Percentiles rank a stretch among this genome's conserved stretches.
These are phyloP conservation scores for Bucorvus abyssinicus DNA, from an alignment of 2,797 vertebrate genomes.

Conservation along the genomic window DNA sequence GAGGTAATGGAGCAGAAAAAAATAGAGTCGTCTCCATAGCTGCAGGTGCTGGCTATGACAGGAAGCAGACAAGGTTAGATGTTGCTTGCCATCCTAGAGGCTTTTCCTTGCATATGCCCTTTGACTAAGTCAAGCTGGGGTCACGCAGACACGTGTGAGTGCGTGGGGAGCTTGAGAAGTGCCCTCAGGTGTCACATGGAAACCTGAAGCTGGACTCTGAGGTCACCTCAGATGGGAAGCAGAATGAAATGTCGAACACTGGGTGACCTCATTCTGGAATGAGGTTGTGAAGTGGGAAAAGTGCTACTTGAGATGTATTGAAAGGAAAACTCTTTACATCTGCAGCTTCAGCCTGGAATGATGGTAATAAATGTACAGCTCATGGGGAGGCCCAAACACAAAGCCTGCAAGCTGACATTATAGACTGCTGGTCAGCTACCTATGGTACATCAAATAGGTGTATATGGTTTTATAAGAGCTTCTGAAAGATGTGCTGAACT, in stretches of 20 bases:
- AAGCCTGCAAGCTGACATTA: not conserved
- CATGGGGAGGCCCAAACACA: not conserved
- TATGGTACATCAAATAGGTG: not conserved
- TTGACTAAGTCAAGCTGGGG: not conserved
- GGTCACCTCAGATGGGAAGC: accelerated
- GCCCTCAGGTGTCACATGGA: not conserved
- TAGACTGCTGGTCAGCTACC: not conserved
- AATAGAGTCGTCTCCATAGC: not conserved
- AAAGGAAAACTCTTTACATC: not conserved
- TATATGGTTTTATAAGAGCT: not conserved
- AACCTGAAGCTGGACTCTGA: not conserved
- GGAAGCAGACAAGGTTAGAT: not conserved
- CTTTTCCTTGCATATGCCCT: not conserved
- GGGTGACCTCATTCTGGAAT: not conserved
- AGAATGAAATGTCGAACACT: not conserved
- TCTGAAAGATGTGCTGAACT: not conserved
- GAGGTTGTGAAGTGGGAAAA: not conserved
- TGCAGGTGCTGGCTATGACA: not conserved
- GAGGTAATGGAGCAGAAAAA: not conserved
- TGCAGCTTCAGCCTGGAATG: not conserved
- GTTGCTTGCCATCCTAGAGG: not conserved
- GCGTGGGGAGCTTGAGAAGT: not conserved
- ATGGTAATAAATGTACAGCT: not conserved
- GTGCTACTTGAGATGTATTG: not conserved
- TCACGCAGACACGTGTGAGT: not conserved